These are phyloP conservation scores for Iguana delicatissima DNA, from an alignment of 2,797 vertebrate species.

Conservation along the genomic window DNA sequence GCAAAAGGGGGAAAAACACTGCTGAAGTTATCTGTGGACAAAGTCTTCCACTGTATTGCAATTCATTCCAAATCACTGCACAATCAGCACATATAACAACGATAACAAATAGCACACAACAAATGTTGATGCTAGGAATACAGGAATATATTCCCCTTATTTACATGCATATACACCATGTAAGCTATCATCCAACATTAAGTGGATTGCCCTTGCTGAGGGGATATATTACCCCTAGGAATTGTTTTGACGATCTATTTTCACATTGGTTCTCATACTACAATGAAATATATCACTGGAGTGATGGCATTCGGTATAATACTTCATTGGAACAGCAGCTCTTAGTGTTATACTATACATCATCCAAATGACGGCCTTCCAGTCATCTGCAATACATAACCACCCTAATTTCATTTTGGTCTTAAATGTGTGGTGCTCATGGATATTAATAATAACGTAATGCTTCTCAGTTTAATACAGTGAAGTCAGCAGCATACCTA, in stretches of 20 bases:
- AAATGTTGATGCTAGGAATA: slow-evolving; percentile 12
- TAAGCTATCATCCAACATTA: slow-evolving; percentile 42
- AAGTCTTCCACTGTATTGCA: neutral
- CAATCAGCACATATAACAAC: neutral
- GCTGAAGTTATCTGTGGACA: no score
- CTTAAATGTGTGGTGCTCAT: slow-evolving; percentile 68
- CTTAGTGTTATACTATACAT: slow-evolving; percentile 72
- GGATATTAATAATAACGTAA: slow-evolving; percentile 70
- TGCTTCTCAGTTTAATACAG: slow-evolving; percentile 64
- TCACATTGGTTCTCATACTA: slow-evolving; percentile 46
- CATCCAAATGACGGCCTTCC: slow-evolving; percentile 68
- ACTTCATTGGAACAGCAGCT: slow-evolving; percentile 74
- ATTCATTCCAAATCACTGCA: neutral
- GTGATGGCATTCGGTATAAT: slow-evolving; percentile 64
- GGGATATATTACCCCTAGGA: slow-evolving; percentile 61
- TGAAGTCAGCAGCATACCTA: slow-evolving; percentile 58
- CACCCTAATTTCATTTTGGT: slow-evolving; percentile 61
- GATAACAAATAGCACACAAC: neutral
- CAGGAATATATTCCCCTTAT: slow-evolving; percentile 9
- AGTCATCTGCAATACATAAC: slow-evolving; percentile 72
- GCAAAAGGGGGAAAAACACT: no score
- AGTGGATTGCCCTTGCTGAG: slow-evolving; percentile 30
- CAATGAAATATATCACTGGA: slow-evolving; percentile 69
- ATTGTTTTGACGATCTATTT: slow-evolving; percentile 54
- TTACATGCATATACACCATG: neutral